A percentile compares a stretch with the other conserved stretches of the same genome.
phyloP scores from a whole-genome alignment of 2,888 invertebrate genomes.

The Chrysomela aeneicollis region DNA sequence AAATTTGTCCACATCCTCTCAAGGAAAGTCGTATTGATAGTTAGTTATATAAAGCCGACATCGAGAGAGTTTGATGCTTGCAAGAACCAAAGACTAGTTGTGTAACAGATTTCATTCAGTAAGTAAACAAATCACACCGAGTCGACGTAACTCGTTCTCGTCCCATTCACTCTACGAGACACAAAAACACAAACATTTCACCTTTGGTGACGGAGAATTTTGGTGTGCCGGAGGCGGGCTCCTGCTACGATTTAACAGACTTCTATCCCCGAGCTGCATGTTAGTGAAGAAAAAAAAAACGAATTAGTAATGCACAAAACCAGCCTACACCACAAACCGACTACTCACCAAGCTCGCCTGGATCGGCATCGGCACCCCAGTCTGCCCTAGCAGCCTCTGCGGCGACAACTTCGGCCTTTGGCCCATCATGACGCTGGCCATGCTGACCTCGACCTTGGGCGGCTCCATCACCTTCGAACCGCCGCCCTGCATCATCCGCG shows the following conservation, averaged over 20 bases:
- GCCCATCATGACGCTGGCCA: slow-evolving; percentile 66
- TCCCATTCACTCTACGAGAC: too few species aligned
- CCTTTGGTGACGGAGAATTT: slow-evolving; percentile 68
- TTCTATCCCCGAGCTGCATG: slow-evolving; percentile 67
- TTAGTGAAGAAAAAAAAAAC: slow-evolving; percentile 53
- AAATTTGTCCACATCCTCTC: too few species aligned
- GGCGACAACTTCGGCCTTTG: slow-evolving; percentile 60
- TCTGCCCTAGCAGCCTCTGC: slow-evolving; percentile 65
- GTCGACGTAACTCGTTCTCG: too few species aligned
- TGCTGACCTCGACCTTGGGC: slow-evolving; percentile 65
- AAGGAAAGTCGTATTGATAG: too few species aligned
- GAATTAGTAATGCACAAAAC: slow-evolving; percentile 10
- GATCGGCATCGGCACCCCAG: slow-evolving; percentile 69
- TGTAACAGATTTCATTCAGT: too few species aligned
- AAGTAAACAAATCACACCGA: too few species aligned
- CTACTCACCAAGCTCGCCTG: slow-evolving; percentile 75
- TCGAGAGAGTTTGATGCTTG: too few species aligned
- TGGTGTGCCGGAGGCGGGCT: slow-evolving; percentile 88
- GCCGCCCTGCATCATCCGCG: slow-evolving; percentile 65
- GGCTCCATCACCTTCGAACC: slow-evolving; percentile 62
- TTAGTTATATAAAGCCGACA: too few species aligned
- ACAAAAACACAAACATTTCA: slow-evolving; percentile 28
- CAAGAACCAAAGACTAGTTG: too few species aligned
- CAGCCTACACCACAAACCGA: slow-evolving; percentile 10
- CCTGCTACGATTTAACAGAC: slow-evolving; percentile 63